A percentile compares a stretch with the other conserved stretches of the same genome.
Conservation (phyloP, 2,113 vertebrate genomes). For the Alces alces region DNA sequence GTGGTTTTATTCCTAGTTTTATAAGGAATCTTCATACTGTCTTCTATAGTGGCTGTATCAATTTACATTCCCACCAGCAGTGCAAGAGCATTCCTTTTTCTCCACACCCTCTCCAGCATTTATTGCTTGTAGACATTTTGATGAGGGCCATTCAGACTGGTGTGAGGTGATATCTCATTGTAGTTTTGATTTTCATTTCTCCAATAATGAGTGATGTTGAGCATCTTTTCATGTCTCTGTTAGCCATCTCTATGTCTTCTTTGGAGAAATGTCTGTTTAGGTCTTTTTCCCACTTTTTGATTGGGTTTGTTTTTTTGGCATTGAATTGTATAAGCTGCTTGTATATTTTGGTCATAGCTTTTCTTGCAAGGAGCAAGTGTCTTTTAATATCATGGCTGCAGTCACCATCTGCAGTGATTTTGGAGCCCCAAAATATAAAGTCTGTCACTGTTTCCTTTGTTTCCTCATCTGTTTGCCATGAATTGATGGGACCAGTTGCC, state of each 20-base stretch:
- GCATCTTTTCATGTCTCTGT: background rate
- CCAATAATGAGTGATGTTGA: background rate
- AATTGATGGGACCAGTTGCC: background rate
- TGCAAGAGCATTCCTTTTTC: background rate
- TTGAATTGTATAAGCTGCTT: background rate
- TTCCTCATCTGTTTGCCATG: background rate
- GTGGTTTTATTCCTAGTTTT: background rate
- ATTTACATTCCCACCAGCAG: background rate
- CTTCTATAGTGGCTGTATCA: background rate
- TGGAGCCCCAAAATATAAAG: background rate
- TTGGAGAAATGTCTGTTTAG: background rate
- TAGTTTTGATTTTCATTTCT: background rate
- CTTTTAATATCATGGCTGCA: background rate
- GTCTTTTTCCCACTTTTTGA: background rate
- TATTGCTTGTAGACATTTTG: background rate
- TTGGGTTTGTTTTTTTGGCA: background rate
- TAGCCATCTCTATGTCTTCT: background rate
- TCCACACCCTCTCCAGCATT: background rate
- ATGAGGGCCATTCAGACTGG: background rate
- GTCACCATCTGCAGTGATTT: background rate
- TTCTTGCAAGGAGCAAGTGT: background rate
- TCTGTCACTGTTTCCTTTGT: background rate
- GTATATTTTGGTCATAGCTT: background rate
- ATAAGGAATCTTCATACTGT: background rate
- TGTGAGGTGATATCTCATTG: background rate